These are phyloP conservation scores for Xestia rhomboidea DNA, from an alignment of 2,888 invertebrate species.

Conservation along the genomic window DNA sequence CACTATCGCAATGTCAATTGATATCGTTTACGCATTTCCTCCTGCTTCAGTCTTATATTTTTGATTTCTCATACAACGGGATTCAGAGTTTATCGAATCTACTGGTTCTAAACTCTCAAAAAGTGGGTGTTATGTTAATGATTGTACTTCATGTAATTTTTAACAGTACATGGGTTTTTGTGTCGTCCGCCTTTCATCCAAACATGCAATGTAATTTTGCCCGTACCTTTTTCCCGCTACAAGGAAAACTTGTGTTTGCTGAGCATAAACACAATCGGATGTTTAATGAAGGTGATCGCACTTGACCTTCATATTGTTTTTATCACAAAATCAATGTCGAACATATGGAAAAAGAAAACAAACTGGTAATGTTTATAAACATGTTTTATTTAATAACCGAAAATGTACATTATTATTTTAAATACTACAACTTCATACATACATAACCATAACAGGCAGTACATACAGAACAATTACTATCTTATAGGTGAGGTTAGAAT, in stretches of 20 bases:
- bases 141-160: not conserved
- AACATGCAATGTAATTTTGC: not conserved
- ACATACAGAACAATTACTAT: conserved; percentile 64
- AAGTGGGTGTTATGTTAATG: not conserved
- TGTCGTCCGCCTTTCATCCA: not conserved
- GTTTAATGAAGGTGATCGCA: not conserved
- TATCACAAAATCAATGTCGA: not conserved
- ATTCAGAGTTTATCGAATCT: not conserved
- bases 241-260: conserved; percentile 1
- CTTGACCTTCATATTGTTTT: not conserved
- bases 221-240: not conserved
- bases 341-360: conserved; percentile 24
- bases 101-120: not conserved
- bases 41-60: no score
- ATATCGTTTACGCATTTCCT: not conserved
- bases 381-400: conserved; percentile 88
- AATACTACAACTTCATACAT: conserved; percentile 86
- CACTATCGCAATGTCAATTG: not conserved
- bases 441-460: conserved; percentile 80
- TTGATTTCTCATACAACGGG: not conserved
- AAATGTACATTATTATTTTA: conserved; percentile 88
- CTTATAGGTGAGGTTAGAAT: conserved; percentile 43
- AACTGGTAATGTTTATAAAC: conserved; percentile 82
- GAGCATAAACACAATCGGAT: not conserved
- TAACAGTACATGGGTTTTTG: not conserved